Base-by-base conservation (phyloP, 2,113 vertebrate species). In the Alosa alosa region DNA sequence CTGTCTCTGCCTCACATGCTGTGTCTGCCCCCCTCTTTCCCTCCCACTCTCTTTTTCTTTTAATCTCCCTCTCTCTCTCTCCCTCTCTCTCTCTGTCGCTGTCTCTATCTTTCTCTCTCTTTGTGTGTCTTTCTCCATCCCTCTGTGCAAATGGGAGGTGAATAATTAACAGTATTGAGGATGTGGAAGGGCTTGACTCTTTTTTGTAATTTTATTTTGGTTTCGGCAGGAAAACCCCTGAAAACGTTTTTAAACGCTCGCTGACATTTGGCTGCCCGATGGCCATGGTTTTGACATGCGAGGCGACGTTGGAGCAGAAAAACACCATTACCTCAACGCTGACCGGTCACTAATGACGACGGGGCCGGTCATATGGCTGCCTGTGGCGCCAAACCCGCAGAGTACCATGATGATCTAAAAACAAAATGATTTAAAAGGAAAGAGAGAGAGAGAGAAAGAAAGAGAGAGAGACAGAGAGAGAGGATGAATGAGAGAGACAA, bases 41-140 rank as follows among this genome's bases (percentile, higher is more conserved):
- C 57, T 11, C 85, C 45, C 83, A 81, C 75, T 90, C 90, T 86
- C 75, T 83, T 86, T 85, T 7, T 86, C 82, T 85, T 82, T 60
- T 6, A 41, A 82, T 83, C 39, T 50, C 45, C 6, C 55, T 57
- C 55, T 57, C 17, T 57, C n/a, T n/a, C n/a, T n/a, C 55, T 57
- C 55, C 13, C 55, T 57, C 55, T 20, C 0, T 31, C 78, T 10
- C 22, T 13, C 6, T 82, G 82, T 45, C 41, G 20, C 17, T 84
- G 47, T 83, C 17, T 4, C 68, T 55, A 47, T 11, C 55, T 39
- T 72, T 52, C 75, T 55, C 22, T 82, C 81, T 82, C 20, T 20
- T 22, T 82, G 6, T 47, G 8, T 45, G 4, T 82, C 22, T 6
- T 60, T 50, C 45, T n/a, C 36, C 82, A 36, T 89, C 39, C 36